Percentiles rank a stretch among this genome's conserved stretches.
Evolutionary conservation across 2,113 vertebrate species (phyloP).

Genomic region (Narcine bancroftii): DNA sequence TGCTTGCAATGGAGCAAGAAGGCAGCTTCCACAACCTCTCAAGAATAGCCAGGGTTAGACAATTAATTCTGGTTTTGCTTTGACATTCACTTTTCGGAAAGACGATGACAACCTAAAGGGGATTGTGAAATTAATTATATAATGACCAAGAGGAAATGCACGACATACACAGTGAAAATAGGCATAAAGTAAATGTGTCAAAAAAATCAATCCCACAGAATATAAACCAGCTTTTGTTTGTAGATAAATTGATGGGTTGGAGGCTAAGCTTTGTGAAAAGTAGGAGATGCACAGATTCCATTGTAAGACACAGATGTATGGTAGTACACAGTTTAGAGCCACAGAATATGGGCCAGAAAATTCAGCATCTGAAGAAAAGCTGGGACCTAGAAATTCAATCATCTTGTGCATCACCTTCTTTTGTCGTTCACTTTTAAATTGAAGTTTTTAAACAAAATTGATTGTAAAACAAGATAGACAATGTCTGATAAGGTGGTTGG

Average conservation of each 20-base stretch:
- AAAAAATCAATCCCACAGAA: neutral
- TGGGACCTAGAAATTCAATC: neutral
- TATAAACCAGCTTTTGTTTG: neutral
- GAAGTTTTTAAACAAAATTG: no score
- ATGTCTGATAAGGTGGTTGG: no score
- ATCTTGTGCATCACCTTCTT: no score
- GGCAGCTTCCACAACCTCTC: neutral
- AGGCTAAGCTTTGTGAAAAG: neutral
- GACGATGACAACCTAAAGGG: neutral
- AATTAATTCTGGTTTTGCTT: neutral
- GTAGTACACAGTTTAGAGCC: neutral
- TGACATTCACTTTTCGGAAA: neutral
- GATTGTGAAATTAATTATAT: neutral
- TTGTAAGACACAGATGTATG: neutral
- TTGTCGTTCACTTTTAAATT: no score
- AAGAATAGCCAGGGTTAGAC: neutral
- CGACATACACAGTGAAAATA: neutral
- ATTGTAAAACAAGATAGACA: no score
- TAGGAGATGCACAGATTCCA: neutral
- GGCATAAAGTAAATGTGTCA: no score
- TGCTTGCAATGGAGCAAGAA: neutral
- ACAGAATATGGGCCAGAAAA: neutral
- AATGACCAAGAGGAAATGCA: neutral
- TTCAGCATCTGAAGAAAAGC: neutral
- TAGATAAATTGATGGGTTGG: neutral